Base-by-base conservation (phyloP, 2,113 vertebrate genomes). In the Vulpes lagopus region DNA sequence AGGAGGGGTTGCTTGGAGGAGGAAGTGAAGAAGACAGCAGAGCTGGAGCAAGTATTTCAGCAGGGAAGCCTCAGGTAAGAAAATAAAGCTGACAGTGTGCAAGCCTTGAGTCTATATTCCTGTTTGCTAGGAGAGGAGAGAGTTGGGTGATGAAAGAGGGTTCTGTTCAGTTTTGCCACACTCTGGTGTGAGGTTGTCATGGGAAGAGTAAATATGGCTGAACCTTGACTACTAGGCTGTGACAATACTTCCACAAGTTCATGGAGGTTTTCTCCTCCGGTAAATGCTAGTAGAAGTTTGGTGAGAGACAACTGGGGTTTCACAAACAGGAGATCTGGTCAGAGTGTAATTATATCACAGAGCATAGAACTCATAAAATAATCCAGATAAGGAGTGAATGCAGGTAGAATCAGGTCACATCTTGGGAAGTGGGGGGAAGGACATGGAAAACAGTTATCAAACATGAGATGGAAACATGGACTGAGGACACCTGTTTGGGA, bases 381-480 rank as follows among this genome's bases (percentile, higher is more conserved):
- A 64, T 55, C 22, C 27, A 43, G 27, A 55, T 19, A 69, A 86
- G 53, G 7, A 35, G 3, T 2, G 6, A 59, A 7, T 51, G 30
- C 7, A 55, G 7, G 11, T 20, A 3, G 62, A 83, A 19, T 73
- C 10, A 85, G 65, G 35, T 49, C 17, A 93, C 11, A 35, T 64
- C 23, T 49, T 3, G 8, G 25, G 11, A 6, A 10, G 0, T 2
- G 6, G 53, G 5, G 49, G 14, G 60, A 35, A 10, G 25, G 25
- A 55, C 62, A 59, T 3, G 22, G 80, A 25, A 22, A 76, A 20
- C 0, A 5, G 0, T 80, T 11, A 3, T 38, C 35, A 65, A 23
- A 67, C 19, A 8, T 19, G 60, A 92, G 59, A 81, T 25, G 27
- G 35, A 49, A 62, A 67, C 27, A 84, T 32, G 32, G 60, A 27